Evolutionary conservation across 2,888 invertebrate species (phyloP).

Genomic region (Drosophila flavopinicola): DNA sequence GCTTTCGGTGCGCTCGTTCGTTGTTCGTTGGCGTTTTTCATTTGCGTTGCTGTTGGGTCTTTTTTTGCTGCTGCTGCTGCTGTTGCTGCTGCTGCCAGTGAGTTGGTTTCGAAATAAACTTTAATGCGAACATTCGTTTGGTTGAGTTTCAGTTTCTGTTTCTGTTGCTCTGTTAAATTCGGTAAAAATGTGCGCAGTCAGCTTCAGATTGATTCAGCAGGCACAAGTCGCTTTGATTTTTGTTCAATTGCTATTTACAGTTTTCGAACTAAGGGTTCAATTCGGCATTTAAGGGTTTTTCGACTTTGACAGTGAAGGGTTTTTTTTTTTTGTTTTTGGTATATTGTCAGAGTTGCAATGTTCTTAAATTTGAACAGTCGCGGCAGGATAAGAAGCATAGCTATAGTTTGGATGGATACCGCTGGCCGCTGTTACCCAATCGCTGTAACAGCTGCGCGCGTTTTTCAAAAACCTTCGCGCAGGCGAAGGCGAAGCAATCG

Average conservation of each 20-base stretch:
- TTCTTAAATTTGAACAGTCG: not conserved
- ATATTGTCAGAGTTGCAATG: not conserved
- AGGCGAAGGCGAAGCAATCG: constrained; percentile 57
- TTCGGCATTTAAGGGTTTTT: not conserved
- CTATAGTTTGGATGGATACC: constrained; percentile 5
- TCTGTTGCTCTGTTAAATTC: constrained; percentile 76
- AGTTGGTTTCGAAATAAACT: constrained; percentile 79
- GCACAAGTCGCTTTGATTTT: constrained; percentile 12
- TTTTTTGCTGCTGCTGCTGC: constrained; percentile 39
- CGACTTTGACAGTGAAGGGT: not conserved
- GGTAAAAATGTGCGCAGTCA: constrained; percentile 70
- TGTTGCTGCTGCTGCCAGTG: constrained; percentile 43
- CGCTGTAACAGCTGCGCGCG: constrained; percentile 50
- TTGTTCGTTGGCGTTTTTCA: constrained; percentile 64
- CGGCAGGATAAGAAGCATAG: not conserved
- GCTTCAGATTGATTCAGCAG: constrained; percentile 49
- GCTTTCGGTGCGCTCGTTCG: constrained; percentile 62
- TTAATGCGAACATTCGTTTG: constrained; percentile 74
- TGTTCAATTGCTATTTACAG: not conserved
- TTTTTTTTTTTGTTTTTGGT: not conserved
- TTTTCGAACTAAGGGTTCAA: not conserved
- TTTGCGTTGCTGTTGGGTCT: constrained; percentile 60
- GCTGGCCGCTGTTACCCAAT: constrained; percentile 24
- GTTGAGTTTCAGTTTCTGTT: constrained; percentile 69
- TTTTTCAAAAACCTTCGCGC: constrained; percentile 63